Evolutionary conservation across 2,888 invertebrate genomes (phyloP).

Genomic region (Gymnocheta viridis): DNA sequence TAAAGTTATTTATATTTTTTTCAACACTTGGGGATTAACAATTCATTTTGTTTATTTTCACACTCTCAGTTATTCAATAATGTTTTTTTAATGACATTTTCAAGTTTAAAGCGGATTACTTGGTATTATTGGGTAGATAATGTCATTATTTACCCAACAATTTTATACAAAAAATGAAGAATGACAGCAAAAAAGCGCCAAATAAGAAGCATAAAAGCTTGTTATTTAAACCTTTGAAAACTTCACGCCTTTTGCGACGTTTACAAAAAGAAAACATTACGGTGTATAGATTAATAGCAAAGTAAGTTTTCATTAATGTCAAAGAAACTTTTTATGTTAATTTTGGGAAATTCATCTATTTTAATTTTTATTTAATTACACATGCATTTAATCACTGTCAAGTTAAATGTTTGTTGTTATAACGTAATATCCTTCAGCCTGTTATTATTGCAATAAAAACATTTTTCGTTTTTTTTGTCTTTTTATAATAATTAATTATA

Average conservation of each 20-base stretch:
- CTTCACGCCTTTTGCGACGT: background rate
- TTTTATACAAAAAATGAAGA: slow-evolving; percentile 11
- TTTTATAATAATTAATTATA: slow-evolving; percentile 65
- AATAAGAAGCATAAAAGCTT: slow-evolving; percentile 36
- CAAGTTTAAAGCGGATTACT: slow-evolving; percentile 65
- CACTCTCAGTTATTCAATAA: slow-evolving; percentile 19
- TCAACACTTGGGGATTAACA: slow-evolving; percentile 63
- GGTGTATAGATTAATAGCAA: background rate
- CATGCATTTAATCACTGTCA: slow-evolving; percentile 37
- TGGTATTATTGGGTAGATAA: slow-evolving; percentile 43
- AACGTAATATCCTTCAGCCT: background rate
- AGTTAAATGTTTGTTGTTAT: slow-evolving; percentile 7
- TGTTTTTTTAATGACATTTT: slow-evolving; percentile 49
- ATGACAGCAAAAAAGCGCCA: slow-evolving; percentile 1
- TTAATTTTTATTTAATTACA: background rate
- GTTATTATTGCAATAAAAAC: background rate
- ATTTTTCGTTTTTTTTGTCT: background rate
- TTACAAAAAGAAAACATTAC: background rate
- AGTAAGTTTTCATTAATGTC: background rate
- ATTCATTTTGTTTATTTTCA: slow-evolving; percentile 37
- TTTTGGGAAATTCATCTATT: background rate
- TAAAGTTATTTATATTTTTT: slow-evolving; percentile 50
- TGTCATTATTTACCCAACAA: slow-evolving; percentile 52
- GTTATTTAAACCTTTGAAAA: slow-evolving; percentile 12
- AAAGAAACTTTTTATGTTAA: background rate